Evolutionary conservation across 1,140 invertebrate species (phyloP), one percentile per base, ranked within the genome.

Genomic region (Tachypleus tridentatus): DNA sequence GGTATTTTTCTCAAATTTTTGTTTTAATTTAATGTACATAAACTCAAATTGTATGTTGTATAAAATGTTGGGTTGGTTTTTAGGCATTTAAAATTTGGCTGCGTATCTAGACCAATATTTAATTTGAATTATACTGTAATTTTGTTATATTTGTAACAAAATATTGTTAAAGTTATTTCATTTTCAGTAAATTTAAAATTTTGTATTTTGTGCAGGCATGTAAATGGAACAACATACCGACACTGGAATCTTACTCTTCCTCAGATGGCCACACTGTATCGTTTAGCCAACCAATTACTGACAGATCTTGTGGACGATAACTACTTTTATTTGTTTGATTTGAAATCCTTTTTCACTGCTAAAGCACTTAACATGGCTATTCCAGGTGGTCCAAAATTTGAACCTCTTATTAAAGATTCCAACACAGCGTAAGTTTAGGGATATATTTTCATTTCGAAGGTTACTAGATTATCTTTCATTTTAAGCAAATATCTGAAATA

Each of bases 331-430:
- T 80, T 99, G 0, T 99, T 99, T 80, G 97, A 99, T 79, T 86
- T 95, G 8, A 98, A 98, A 76, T 98, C 96, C 71, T 99, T 99
- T 76, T 99, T 99, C 77, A 99, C 97, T 11, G 97, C 97, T 1
- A 99, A 99, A 80, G 97, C 97, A 7, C 79, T 99, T 10, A 99
- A 99, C 74, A 94, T 99, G 89, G 97, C 97, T n/a, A 98, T 99
- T 73, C 97, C 97, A 49, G 97, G 97, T 67, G 97, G 97, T 4
- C 97, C 97, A 0, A 99, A 99, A 78, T 99, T 99, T 82, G 97
- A 99, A 77, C 97, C 97, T 0, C 77, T 99, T 1, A 94, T 99
- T 0, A 99, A 99, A 75, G 97, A 99, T 79, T 88, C 91, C 70
- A 96, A 95, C 75, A 86, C 91, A 67, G 91, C 87, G 86, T 89